phyloP scores from a whole-genome alignment of 2,888 invertebrate genomes.

The Cephus spinipes region DNA sequence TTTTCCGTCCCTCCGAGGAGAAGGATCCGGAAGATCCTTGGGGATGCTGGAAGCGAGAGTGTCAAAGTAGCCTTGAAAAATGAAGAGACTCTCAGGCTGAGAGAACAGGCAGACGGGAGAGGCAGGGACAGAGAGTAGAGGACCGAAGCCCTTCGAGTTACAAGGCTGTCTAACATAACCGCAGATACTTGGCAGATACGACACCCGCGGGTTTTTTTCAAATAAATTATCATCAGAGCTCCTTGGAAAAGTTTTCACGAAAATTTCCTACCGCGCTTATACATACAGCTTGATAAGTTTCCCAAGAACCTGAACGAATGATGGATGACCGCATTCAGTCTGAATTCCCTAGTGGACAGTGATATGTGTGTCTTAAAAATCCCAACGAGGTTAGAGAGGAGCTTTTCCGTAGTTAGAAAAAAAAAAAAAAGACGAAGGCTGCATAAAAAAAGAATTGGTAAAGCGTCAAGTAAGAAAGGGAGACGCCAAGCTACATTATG shows the following conservation, averaged over 20 bases:
- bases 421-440: too few relatives aligned
- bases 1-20: not conserved
- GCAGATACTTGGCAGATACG: slow-evolving; percentile 11
- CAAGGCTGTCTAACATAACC: not conserved
- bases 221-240: slow-evolving; percentile 18
- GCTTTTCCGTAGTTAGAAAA: not conserved
- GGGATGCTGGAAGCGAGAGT: not conserved
- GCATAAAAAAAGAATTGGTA: not conserved
- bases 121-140: not conserved
- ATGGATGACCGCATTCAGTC: not conserved
- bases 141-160: not conserved
- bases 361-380: not conserved
- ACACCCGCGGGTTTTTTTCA: slow-evolving; percentile 20
- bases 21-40: not conserved
- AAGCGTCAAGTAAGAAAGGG: not conserved
- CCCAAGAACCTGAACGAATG: not conserved
- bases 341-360: not conserved
- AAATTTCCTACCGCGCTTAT: not conserved
- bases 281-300: not conserved
- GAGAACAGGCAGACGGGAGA: not conserved
- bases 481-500: not conserved
- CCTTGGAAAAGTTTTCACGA: slow-evolving; percentile 9
- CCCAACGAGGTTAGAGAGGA: not conserved
- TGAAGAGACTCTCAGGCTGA: slow-evolving; percentile 1
- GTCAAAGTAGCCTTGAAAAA: slow-evolving; percentile 5